These are phyloP conservation scores for Passer domesticus DNA, from an alignment of 2,113 vertebrate species.

Conservation along the genomic window DNA sequence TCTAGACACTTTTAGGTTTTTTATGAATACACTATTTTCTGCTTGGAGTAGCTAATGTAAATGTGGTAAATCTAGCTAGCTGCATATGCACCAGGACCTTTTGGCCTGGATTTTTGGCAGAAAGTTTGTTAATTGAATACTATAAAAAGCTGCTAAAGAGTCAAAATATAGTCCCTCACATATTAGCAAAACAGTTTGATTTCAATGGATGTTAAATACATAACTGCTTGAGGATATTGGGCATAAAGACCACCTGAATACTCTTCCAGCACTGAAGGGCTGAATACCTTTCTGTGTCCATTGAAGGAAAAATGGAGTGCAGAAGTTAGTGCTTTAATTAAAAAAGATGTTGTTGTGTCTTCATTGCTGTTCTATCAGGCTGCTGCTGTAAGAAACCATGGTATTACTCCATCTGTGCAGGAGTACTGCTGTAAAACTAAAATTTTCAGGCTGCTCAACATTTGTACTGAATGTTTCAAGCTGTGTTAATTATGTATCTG, in stretches of 20 bases:
- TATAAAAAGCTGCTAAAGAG: constrained; percentile 10
- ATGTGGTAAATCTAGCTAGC: background rate
- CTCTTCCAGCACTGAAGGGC: background rate
- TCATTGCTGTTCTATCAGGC: background rate
- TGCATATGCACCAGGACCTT: background rate
- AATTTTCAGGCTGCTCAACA: constrained; percentile 7
- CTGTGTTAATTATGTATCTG: constrained; percentile 28
- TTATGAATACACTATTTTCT: constrained; percentile 1
- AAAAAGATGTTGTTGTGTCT: background rate
- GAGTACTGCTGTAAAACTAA: constrained; percentile 21
- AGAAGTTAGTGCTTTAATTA: background rate
- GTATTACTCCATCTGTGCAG: background rate
- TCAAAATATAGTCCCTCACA: background rate
- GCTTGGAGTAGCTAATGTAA: background rate
- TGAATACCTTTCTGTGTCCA: background rate
- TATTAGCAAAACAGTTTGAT: background rate
- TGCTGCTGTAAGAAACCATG: background rate
- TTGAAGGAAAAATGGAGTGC: background rate
- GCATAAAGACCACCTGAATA: background rate
- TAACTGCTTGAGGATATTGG: background rate
- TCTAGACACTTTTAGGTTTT: background rate
- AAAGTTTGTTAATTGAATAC: background rate
- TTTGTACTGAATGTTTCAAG: constrained; percentile 14
- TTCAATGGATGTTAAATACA: background rate
- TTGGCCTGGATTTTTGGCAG: background rate